Evolutionary conservation across 2,888 invertebrate species (phyloP).

Genomic region (Myopa tessellatipennis): DNA sequence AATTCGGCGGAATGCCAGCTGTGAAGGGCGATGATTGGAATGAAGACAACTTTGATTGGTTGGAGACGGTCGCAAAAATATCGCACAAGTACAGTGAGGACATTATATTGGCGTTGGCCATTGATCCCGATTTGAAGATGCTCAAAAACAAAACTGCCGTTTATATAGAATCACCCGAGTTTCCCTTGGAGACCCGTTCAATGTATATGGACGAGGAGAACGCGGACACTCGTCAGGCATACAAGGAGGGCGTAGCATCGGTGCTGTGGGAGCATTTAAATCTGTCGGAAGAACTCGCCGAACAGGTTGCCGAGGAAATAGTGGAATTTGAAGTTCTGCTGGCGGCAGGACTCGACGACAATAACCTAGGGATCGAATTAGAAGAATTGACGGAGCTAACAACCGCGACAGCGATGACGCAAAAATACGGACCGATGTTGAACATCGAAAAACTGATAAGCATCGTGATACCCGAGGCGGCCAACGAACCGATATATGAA

Average conservation of each 20-base stretch:
- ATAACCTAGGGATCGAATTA: conserved; percentile 47
- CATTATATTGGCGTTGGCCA: conserved; percentile 49
- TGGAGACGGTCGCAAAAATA: conserved; percentile 52
- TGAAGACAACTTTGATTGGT: conserved; percentile 56
- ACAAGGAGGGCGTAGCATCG: conserved; percentile 34
- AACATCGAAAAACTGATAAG: conserved; percentile 54
- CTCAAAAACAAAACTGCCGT: conserved; percentile 25
- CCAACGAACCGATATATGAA: conserved; percentile 54
- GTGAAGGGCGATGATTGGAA: conserved; percentile 53
- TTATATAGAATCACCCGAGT: conserved; percentile 47
- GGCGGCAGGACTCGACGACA: conserved; percentile 55
- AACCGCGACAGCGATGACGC: conserved; percentile 52
- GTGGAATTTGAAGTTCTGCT: conserved; percentile 59
- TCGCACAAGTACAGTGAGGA: conserved; percentile 47
- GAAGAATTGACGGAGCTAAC: conserved; percentile 46
- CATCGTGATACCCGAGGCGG: conserved; percentile 51
- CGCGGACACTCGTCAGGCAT: conserved; percentile 27
- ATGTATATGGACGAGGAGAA: conserved; percentile 51
- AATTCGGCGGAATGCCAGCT: conserved; percentile 58
- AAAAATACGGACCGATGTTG: conserved; percentile 52
- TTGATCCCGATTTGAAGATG: conserved; percentile 45
- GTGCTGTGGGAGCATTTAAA: conserved; percentile 44
- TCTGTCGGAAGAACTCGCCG: conserved; percentile 47
- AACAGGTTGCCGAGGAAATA: conserved; percentile 53
- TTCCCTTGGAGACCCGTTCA: conserved; percentile 46